Percentiles rank a stretch among this genome's conserved stretches.
Evolutionary conservation across 2,113 vertebrate species (phyloP).

Genomic region (Halichoeres trimaculatus): DNA sequence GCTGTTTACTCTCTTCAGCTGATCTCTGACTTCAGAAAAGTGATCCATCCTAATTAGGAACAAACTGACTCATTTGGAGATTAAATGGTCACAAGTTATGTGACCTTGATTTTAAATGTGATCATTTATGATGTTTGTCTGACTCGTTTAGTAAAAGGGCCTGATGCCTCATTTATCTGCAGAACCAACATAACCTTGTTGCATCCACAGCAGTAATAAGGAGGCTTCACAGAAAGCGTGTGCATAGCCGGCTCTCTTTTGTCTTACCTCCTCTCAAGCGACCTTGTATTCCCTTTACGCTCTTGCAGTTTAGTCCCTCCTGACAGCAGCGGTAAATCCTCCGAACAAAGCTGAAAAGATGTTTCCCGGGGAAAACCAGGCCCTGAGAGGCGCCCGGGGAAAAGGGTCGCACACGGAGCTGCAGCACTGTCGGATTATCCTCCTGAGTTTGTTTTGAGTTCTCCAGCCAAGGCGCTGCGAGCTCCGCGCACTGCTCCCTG

Average conservation of each 20-base stretch:
- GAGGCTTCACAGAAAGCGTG: fast-evolving
- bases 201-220: too few species aligned
- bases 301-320: slow-evolving; percentile 71
- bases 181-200: background rate
- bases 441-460: background rate
- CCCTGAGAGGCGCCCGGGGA: slow-evolving; percentile 31
- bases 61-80: too few species aligned
- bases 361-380: slow-evolving; percentile 78
- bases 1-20: too few species aligned
- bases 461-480: slow-evolving; percentile 74
- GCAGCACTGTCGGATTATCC: slow-evolving; percentile 51
- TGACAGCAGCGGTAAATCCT: slow-evolving; percentile 84
- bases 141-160: too few species aligned
- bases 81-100: too few species aligned
- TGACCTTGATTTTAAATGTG: too few species aligned
- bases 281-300: slow-evolving; percentile 83
- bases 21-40: too few species aligned
- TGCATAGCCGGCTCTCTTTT: too few species aligned
- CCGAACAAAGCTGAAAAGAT: slow-evolving; percentile 79
- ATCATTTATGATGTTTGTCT: too few species aligned
- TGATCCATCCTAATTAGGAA: too few species aligned
- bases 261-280: slow-evolving; percentile 73
- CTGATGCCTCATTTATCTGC: background rate
- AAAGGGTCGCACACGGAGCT: slow-evolving; percentile 68
- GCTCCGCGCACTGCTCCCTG: slow-evolving; percentile 69